Evolutionary conservation across 2,888 invertebrate species (phyloP).

Genomic region (Eucera pruinosa): DNA sequence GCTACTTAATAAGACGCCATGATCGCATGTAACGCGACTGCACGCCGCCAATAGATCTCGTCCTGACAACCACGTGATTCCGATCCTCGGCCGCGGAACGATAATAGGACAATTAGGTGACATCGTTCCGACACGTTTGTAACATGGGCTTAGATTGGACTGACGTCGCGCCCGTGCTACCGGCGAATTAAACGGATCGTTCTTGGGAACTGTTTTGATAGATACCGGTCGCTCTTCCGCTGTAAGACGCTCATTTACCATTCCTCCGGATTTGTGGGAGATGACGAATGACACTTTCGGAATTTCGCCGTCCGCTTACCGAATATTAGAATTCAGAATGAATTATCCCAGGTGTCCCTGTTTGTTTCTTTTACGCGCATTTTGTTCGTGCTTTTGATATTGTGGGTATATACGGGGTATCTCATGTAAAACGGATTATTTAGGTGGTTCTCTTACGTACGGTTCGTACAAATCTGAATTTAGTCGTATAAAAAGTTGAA

Average conservation of each 20-base stretch:
- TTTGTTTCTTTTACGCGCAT: too few relatives aligned
- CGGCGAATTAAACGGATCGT: background rate
- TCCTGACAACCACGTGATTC: constrained; percentile 6
- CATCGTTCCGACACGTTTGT: constrained; percentile 10
- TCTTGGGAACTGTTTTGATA: background rate
- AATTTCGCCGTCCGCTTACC: background rate
- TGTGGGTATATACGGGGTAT: too few relatives aligned
- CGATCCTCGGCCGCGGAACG: constrained; percentile 27
- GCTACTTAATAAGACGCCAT: constrained; percentile 43
- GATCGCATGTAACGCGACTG: constrained; percentile 13
- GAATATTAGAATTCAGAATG: too few relatives aligned
- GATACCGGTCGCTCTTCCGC: background rate
- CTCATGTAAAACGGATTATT: too few relatives aligned
- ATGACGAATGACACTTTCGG: background rate
- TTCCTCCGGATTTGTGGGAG: background rate
- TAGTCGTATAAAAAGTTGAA: too few relatives aligned
- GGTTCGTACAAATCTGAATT: too few relatives aligned
- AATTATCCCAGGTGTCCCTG: too few relatives aligned
- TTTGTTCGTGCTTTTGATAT: too few relatives aligned
- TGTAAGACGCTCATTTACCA: background rate
- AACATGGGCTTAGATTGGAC: background rate
- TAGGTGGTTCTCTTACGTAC: too few relatives aligned
- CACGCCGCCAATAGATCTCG: constrained; percentile 38
- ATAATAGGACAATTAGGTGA: constrained; percentile 56
- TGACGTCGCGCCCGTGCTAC: too few relatives aligned